phyloP scores from a whole-genome alignment of 2,797 vertebrate genomes.

The Crax fasciolata region DNA sequence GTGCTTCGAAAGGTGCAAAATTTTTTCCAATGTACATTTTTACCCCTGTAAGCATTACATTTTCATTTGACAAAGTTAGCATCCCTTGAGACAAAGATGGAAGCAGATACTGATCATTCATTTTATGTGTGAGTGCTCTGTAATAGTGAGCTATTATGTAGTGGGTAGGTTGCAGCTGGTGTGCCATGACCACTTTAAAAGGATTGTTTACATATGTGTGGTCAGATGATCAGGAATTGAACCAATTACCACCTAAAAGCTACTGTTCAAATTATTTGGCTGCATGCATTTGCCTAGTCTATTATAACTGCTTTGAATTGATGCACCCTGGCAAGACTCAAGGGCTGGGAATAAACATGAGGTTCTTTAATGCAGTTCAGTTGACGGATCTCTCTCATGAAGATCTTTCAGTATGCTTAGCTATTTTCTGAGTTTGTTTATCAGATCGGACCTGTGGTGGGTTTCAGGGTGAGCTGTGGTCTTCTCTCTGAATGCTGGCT shows the following conservation, averaged over 20 bases:
- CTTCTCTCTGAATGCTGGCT: background rate
- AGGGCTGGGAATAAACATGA: background rate
- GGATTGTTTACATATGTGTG: background rate
- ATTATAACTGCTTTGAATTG: background rate
- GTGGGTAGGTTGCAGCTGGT: conserved; percentile 14
- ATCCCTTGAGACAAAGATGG: background rate
- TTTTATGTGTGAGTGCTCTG: conserved; percentile 37
- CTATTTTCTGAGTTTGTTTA: background rate
- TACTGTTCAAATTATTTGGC: background rate
- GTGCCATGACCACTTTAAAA: background rate
- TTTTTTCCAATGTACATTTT: background rate
- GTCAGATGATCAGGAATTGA: conserved; percentile 39
- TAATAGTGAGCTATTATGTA: conserved; percentile 40
- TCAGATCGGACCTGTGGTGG: background rate
- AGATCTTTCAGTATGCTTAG: background rate
- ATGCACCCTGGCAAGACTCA: background rate
- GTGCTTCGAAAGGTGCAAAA: background rate
- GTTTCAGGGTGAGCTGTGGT: too few species aligned
- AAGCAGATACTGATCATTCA: conserved; percentile 29
- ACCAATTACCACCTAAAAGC: conserved; percentile 11
- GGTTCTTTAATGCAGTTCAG: background rate
- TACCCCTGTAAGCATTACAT: background rate
- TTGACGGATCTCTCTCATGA: rapidly evolving
- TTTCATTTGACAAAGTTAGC: conserved; percentile 23
- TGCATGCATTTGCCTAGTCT: background rate